A percentile compares a stretch with the other conserved stretches of the same genome.
These are phyloP conservation scores for Conomelus anceps DNA, from an alignment of 2,888 invertebrate genomes.

Conservation along the genomic window DNA sequence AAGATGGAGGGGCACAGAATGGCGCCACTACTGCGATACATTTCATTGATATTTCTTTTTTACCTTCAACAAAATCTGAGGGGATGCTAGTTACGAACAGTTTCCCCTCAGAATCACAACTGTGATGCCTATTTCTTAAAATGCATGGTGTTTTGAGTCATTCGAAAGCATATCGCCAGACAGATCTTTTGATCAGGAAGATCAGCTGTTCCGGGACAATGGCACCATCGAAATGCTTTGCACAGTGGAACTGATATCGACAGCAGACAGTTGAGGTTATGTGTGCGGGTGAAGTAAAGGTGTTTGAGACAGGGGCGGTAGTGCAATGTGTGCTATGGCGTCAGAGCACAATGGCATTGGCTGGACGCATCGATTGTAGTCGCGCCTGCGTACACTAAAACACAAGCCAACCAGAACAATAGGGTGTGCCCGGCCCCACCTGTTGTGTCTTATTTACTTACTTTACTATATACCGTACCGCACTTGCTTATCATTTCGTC, in stretches of 20 bases:
- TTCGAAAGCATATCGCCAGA: not conserved
- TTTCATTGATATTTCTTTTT: too few relatives aligned
- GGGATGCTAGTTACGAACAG: not conserved
- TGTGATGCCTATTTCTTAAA: not conserved
- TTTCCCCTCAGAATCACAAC: not conserved
- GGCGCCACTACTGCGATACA: too few relatives aligned
- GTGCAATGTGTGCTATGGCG: slow-evolving; percentile 15
- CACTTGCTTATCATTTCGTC: not conserved
- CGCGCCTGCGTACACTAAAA: slow-evolving; percentile 25
- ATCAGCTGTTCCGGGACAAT: not conserved
- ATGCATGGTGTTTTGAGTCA: too few relatives aligned
- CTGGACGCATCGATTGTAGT: slow-evolving; percentile 22
- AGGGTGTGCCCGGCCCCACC: slow-evolving; percentile 17
- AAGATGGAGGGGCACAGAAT: too few relatives aligned
- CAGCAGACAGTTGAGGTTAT: not conserved
- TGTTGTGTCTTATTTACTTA: not conserved
- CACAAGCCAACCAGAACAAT: slow-evolving; percentile 29
- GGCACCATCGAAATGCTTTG: too few relatives aligned
- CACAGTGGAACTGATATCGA: not conserved
- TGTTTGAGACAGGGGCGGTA: not conserved
- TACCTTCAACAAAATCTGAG: too few relatives aligned
- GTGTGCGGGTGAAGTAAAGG: not conserved
- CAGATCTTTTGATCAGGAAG: not conserved
- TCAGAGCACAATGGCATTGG: slow-evolving; percentile 11
- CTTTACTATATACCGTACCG: not conserved